Evolutionary conservation across 2,113 vertebrate genomes (phyloP).

Genomic region (Beaufortia kweichowensis): DNA sequence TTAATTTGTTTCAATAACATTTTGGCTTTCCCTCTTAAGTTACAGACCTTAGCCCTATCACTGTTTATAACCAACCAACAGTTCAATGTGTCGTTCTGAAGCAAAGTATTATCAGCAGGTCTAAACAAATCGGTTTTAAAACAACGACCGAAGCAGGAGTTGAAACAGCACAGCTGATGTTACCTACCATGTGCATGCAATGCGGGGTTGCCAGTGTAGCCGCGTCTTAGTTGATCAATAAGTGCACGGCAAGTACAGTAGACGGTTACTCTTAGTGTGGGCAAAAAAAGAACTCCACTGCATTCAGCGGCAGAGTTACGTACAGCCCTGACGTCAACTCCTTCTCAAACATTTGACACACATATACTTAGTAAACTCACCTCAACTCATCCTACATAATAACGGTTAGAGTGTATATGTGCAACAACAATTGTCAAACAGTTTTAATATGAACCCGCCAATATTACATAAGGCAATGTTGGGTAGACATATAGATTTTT

Average conservation of each 20-base stretch:
- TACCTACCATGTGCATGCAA: constrained; percentile 73
- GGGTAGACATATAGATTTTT: neutral
- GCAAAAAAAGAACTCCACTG: constrained; percentile 1
- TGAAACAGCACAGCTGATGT: constrained; percentile 9
- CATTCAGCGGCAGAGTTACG: constrained; percentile 47
- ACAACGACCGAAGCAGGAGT: neutral
- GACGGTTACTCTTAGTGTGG: constrained; percentile 46
- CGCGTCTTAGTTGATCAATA: constrained; percentile 53
- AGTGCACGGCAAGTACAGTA: constrained; percentile 58
- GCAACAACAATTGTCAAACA: neutral
- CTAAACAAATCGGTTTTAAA: neutral
- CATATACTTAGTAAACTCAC: neutral
- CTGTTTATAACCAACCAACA: constrained; percentile 50
- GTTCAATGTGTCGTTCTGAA: constrained; percentile 52
- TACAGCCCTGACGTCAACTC: constrained; percentile 49
- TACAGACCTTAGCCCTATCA: constrained; percentile 19
- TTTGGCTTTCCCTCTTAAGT: neutral
- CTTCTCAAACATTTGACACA: constrained; percentile 24
- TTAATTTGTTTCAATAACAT: too few relatives aligned
- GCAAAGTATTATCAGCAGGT: constrained; percentile 34
- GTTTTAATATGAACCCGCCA: neutral
- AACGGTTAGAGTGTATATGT: neutral
- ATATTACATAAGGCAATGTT: constrained; percentile 1
- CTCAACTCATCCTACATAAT: neutral
- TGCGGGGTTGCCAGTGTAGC: constrained; percentile 53